A percentile compares a stretch with the other conserved stretches of the same genome.
These are phyloP conservation scores for Rhaphigaster nebulosa DNA, from an alignment of 2,888 invertebrate genomes.

Conservation along the genomic window DNA sequence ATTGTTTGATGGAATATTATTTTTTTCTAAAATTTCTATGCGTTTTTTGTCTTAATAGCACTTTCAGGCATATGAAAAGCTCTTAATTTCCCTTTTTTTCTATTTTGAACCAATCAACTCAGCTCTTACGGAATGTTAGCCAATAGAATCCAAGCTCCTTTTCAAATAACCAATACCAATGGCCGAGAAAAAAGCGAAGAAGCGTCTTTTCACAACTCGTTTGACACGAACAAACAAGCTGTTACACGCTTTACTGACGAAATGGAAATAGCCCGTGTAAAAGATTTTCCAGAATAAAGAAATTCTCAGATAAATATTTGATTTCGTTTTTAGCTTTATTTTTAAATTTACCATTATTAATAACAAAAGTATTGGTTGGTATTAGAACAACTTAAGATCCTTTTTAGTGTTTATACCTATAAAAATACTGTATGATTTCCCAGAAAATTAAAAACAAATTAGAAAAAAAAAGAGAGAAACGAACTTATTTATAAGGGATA, in stretches of 20 bases:
- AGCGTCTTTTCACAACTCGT: background rate
- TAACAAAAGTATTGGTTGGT: background rate
- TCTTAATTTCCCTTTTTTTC: too few species aligned
- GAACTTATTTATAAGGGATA: too few species aligned
- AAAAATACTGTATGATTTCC: too few species aligned
- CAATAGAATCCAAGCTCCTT: background rate
- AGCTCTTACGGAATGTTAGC: background rate
- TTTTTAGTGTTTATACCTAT: too few species aligned
- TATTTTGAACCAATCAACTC: too few species aligned
- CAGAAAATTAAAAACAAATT: too few species aligned
- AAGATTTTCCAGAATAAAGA: background rate
- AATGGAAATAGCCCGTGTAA: background rate
- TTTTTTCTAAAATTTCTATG: too few species aligned
- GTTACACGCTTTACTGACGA: background rate
- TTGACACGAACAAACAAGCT: conserved; percentile 3
- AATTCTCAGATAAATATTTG: background rate
- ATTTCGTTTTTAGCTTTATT: background rate
- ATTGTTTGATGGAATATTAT: too few species aligned
- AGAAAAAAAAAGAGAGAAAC: too few species aligned
- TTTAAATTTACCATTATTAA: background rate
- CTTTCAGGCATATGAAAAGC: too few species aligned
- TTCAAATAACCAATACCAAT: background rate
- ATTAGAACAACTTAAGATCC: too few species aligned
- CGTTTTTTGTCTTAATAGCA: too few species aligned
- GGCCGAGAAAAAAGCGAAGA: background rate